Evolutionary conservation across 2,888 invertebrate species (phyloP).

Genomic region (Nymphalis c-album): DNA sequence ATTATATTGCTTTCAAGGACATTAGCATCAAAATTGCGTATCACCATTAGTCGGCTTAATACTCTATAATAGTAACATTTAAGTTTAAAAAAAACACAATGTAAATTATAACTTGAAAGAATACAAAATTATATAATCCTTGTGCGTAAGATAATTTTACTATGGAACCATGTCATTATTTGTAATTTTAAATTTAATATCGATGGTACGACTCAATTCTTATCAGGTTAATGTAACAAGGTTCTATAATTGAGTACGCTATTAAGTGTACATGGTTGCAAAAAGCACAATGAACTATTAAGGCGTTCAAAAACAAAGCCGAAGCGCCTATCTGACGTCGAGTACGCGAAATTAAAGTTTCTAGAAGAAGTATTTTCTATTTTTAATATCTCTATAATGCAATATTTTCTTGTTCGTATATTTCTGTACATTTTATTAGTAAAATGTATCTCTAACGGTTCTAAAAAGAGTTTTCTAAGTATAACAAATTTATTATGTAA

Average conservation of each 20-base stretch:
- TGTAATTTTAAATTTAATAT: constrained; percentile 1
- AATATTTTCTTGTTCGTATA: no score
- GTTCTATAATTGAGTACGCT: constrained; percentile 3
- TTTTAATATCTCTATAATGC: no score
- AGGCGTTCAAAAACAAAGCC: constrained; percentile 60
- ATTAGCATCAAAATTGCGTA: no score
- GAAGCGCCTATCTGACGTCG: constrained; percentile 58
- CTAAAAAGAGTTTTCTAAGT: no score
- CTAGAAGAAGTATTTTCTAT: constrained; percentile 32
- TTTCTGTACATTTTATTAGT: no score
- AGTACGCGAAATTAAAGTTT: constrained; percentile 34
- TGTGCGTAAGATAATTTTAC: neutral
- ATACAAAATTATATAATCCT: neutral
- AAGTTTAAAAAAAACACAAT: no score
- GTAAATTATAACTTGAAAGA: no score
- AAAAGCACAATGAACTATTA: constrained; percentile 69
- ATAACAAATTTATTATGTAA: no score
- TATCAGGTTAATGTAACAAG: constrained; percentile 12
- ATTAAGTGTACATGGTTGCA: constrained; percentile 45
- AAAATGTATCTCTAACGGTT: no score
- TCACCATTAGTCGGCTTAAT: no score
- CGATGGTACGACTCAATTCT: neutral
- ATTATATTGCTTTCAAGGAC: no score
- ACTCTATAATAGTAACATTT: no score
- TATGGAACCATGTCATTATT: neutral